Evolutionary conservation across 2,888 invertebrate genomes (phyloP).

Genomic region (Epistrophella euchroma): DNA sequence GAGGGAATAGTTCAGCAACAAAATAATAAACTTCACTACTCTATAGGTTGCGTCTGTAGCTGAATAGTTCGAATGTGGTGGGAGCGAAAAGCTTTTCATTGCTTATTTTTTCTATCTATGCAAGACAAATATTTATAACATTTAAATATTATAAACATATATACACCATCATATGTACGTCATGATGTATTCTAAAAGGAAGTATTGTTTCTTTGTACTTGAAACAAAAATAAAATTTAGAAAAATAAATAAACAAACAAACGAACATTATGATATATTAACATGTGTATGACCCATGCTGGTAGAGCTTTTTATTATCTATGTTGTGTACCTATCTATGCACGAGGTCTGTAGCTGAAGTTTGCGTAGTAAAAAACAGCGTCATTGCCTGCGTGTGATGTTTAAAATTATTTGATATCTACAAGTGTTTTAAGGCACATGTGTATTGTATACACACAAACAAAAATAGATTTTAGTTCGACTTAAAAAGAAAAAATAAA

Average conservation of each 20-base stretch:
- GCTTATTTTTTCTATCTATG: conserved; percentile 15
- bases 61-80: conserved; percentile 8
- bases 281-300: conserved; percentile 28
- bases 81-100: conserved; percentile 41
- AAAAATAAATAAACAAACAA: conserved; percentile 25
- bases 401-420: conserved; percentile 55
- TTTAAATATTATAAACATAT: not conserved
- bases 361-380: conserved; percentile 52
- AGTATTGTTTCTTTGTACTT: conserved; percentile 16
- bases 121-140: conserved; percentile 1
- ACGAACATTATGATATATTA: conserved; percentile 43
- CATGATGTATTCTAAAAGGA: too few species aligned
- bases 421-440: conserved; percentile 65
- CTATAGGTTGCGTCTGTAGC: conserved; percentile 2
- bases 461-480: conserved; percentile 37
- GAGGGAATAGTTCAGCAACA: conserved; percentile 46
- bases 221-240: conserved; percentile 6
- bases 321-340: not conserved
- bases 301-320: conserved; percentile 42
- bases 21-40: conserved; percentile 13
- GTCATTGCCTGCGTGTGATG: conserved; percentile 67
- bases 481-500: conserved; percentile 39
- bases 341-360: conserved; percentile 36
- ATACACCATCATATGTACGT: not conserved
- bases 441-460: conserved; percentile 20